Conservation (phyloP, 1,140 invertebrate genomes). For the Caenorhabditis remanei region DNA sequence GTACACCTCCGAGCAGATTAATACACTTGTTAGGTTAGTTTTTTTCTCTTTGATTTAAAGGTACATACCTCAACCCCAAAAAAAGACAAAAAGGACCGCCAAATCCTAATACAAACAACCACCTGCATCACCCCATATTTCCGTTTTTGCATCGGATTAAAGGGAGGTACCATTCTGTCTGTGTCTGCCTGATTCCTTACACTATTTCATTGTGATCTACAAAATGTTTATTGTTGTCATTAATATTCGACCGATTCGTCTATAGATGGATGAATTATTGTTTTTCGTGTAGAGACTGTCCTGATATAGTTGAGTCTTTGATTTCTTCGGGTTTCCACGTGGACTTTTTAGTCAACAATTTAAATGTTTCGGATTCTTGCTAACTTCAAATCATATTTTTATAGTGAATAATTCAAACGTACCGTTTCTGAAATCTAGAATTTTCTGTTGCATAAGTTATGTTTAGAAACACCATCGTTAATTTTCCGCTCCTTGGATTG, state of each 20-base stretch:
- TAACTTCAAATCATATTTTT: too few species aligned
- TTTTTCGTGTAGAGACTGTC: too few species aligned
- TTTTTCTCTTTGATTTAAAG: too few species aligned
- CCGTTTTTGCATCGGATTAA: slow-evolving; percentile 40
- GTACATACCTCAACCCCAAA: neutral
- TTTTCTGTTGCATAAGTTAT: too few species aligned
- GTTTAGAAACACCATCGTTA: too few species aligned
- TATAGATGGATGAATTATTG: neutral
- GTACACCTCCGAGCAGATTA: slow-evolving; percentile 68
- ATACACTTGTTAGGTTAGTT: slow-evolving; percentile 66
- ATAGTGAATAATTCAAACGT: too few species aligned
- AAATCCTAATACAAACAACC: slow-evolving; percentile 1
- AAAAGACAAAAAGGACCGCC: neutral
- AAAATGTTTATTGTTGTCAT: slow-evolving; percentile 49
- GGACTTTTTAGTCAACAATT: too few species aligned
- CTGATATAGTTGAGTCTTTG: too few species aligned
- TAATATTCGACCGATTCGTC: neutral
- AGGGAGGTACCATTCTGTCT: neutral
- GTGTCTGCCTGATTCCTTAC: neutral
- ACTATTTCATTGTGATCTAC: neutral
- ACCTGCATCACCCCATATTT: neutral
- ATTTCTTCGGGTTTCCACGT: too few species aligned
- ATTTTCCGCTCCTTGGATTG: too few species aligned
- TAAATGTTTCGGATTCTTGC: too few species aligned
- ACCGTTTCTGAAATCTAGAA: too few species aligned